Base-by-base conservation (phyloP, 2,113 vertebrate genomes). In the Chloroceryle aenea region DNA sequence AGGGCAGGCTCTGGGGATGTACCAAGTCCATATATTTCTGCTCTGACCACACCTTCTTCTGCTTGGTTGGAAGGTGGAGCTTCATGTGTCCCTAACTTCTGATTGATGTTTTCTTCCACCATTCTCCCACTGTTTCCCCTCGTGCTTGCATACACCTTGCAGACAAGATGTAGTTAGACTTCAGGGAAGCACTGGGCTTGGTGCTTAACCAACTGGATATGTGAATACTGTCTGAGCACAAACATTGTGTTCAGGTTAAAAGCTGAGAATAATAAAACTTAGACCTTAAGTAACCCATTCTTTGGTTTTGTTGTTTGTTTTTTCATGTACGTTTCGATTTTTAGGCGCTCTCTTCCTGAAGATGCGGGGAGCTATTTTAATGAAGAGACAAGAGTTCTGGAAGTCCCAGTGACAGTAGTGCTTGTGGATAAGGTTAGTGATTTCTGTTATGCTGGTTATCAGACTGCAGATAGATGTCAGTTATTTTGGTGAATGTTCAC, bases 311-410 rank as follows among this genome's bases (percentile, higher is more conserved):
- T 25, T 25, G 43, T 17, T n/a, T 10, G 21, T n/a, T n/a, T n/a
- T n/a, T n/a, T n/a, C n/a, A 16, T 62, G 58, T 12, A n/a, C 6
- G 32, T 18, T 48, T 56, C 71, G 38, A 36, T 87, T 97, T 96
- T 40, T 94, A 99, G 99, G 95, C 93, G 10, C 6, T 98, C 98
- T 56, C 98, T 99, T 83, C 87, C 97, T 1, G 87, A 98, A 79
- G 99, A 99, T 26, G 99, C 98, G 10, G 74, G 95, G 29, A 91
- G 66, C 9, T 99, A 98, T 89, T 99, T 99, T 90, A 98, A 98
- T 95, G 91, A 84, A 34, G 98, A 98, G 12, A 99, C 98, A 5
- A 85, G 98, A 47, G 98, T 99, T 50, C 97, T 99, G 96, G 98
- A 99, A 96, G 99, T 96, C 48, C 99, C 99, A 2, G 61, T 99